phyloP scores from a whole-genome alignment of 2,888 invertebrate genomes.

The Torymus aiolomorphi region DNA sequence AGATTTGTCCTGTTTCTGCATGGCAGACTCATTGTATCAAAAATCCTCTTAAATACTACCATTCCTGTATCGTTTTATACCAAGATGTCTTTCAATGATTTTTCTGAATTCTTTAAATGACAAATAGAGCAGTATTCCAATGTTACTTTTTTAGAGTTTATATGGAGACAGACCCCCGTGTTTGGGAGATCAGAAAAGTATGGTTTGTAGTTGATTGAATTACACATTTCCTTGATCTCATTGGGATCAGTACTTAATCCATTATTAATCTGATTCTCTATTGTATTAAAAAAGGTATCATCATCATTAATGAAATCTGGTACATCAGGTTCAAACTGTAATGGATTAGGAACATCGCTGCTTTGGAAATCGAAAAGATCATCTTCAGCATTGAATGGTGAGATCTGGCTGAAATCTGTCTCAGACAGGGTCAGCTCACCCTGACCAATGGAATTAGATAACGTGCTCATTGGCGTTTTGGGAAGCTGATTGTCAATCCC shows the following conservation, averaged over 20 bases:
- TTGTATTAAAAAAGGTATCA: constrained; percentile 47
- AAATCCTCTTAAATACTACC: constrained; percentile 10
- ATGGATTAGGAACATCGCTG: constrained; percentile 56
- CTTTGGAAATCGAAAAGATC: constrained; percentile 60
- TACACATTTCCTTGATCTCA: constrained; percentile 33
- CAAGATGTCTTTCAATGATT: not conserved
- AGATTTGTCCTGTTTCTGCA: constrained; percentile 13
- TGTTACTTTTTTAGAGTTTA: constrained; percentile 78
- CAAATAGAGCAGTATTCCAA: constrained; percentile 79
- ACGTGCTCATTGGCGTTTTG: constrained; percentile 49
- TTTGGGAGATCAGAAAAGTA: constrained; percentile 68
- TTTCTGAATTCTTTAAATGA: constrained; percentile 74
- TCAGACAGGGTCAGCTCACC: constrained; percentile 56
- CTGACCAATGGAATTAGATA: constrained; percentile 53
- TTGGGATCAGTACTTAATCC: constrained; percentile 24
- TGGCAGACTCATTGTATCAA: constrained; percentile 14
- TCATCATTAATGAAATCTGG: constrained; percentile 58
- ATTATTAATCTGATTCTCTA: constrained; percentile 38
- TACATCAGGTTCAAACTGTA: constrained; percentile 57
- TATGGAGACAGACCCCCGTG: constrained; percentile 79
- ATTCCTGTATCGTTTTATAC: constrained; percentile 39
- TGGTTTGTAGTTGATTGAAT: constrained; percentile 53
- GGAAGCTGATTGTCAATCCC: constrained; percentile 56
- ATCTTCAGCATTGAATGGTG: constrained; percentile 64
- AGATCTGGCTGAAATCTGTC: constrained; percentile 61